Base-by-base conservation (phyloP, 2,888 invertebrate genomes). In the Tridacna gigas region DNA sequence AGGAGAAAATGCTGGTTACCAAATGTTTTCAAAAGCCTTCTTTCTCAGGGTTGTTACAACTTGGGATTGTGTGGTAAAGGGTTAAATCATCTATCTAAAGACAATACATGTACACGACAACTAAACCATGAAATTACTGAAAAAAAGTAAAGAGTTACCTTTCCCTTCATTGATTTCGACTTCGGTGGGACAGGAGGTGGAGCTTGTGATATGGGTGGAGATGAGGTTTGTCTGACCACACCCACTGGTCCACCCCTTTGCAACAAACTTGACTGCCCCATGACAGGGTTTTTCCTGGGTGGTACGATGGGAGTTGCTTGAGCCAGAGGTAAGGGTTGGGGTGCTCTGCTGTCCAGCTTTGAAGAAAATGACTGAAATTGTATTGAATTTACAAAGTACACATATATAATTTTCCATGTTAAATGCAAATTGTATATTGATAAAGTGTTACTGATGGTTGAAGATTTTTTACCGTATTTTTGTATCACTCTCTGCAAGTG, bases 251-350 rank as follows among this genome's bases (percentile, higher is more conserved):
- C 22, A 15, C 47, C 74, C 51, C 82, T 66, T 37, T 79, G 79
- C 13, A 79, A 66, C 22, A 86, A 74, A 18, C 82, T 78, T 20
- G 76, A 89, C 85, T 92, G 91, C 7, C 92, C 92, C 91, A 92
- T 90, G 26, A 86, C 84, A n/a, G 88, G 82, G 26, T 74, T 69
- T 60, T 84, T 88, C n/a, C 90, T 71, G n/a, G 86, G 83, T n/a
- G 84, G 77, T 25, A 78, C 77, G 15, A 69, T 56, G 61, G 78
- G 71, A 61, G 76, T 69, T 26, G 78, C 61, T 9, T 26, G 45
- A 5, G 86, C 83, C 22, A 86, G 69, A 15, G 83, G 83, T 28
- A 66, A 77, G 9, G 84, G 84, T 28, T 73, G 79, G 15, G 84
- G 84, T 0, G 76, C 84, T 56, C 84, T 51, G 28, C 71, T n/a